These are phyloP conservation scores for Capreolus pygargus DNA, from an alignment of 2,113 vertebrate species.

Conservation along the genomic window DNA sequence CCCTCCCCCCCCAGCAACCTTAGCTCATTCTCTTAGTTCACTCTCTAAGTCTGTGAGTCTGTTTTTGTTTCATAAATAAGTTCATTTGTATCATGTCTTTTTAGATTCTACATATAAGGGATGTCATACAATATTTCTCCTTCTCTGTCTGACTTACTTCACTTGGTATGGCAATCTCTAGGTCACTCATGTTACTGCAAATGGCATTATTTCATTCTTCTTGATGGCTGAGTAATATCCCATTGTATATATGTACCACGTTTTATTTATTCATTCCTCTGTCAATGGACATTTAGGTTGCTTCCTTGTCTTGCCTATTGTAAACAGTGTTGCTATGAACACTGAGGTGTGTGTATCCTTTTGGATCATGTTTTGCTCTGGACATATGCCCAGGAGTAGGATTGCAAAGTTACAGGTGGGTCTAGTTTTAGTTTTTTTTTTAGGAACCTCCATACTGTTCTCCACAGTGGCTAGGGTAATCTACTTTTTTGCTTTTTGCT, in stretches of 20 bases:
- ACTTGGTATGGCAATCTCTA: neutral
- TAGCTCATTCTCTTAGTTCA: neutral
- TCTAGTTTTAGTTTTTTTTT: neutral
- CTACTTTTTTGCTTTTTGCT: neutral
- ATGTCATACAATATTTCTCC: neutral
- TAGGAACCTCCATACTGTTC: neutral
- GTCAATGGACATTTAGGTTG: neutral
- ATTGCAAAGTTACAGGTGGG: neutral
- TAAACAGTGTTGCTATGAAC: neutral
- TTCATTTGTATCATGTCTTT: neutral
- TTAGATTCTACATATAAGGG: neutral
- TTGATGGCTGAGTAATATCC: neutral
- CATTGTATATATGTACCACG: neutral
- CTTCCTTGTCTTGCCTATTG: neutral
- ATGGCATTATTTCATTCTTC: neutral
- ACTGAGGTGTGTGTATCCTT: neutral
- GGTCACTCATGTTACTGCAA: neutral
- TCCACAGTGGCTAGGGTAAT: neutral
- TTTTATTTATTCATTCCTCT: neutral
- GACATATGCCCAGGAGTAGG: neutral
- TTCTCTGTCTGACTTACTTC: neutral
- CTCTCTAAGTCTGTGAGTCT: neutral
- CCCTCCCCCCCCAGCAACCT: neutral
- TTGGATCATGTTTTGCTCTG: neutral
- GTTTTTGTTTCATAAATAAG: neutral